These are phyloP conservation scores for Bombylius discolor DNA, from an alignment of 2,888 invertebrate species.

Conservation along the genomic window DNA sequence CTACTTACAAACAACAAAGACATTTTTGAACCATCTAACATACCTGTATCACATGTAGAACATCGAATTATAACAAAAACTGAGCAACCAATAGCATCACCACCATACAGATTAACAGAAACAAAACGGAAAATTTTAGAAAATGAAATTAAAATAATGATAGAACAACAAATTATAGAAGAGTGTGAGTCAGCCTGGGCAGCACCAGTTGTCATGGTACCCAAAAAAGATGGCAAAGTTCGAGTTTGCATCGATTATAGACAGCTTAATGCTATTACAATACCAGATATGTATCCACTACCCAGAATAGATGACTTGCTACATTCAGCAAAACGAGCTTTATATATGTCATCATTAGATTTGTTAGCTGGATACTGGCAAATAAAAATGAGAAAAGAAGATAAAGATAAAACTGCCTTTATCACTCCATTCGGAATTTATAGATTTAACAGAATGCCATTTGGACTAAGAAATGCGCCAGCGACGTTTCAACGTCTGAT, in stretches of 20 bases:
- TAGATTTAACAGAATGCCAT: conserved; percentile 1
- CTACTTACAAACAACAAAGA: too few relatives aligned
- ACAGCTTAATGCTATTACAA: conserved; percentile 20
- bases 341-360: conserved; percentile 14
- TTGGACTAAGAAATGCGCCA: conserved; percentile 1
- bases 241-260: background rate
- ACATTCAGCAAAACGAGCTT: conserved; percentile 18
- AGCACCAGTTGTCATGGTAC: conserved; percentile 25
- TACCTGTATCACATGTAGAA: too few relatives aligned
- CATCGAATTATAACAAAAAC: too few relatives aligned
- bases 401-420: conserved; percentile 11
- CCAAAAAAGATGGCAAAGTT: conserved; percentile 22
- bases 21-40: too few relatives aligned
- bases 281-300: conserved; percentile 13
- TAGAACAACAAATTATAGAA: conserved; percentile 24
- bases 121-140: background rate
- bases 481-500: conserved; percentile 10
- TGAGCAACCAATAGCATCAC: too few relatives aligned
- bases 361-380: conserved; percentile 16
- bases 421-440: conserved; percentile 4
- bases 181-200: conserved; percentile 29
- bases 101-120: too few relatives aligned
- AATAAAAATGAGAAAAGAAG: conserved; percentile 10
- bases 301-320: conserved; percentile 8
- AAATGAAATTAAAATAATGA: conserved; percentile 13